Evolutionary conservation across 1,140 invertebrate species (phyloP), one percentile per base, ranked within the genome.

Genomic region (Drosophila murphyi): DNA sequence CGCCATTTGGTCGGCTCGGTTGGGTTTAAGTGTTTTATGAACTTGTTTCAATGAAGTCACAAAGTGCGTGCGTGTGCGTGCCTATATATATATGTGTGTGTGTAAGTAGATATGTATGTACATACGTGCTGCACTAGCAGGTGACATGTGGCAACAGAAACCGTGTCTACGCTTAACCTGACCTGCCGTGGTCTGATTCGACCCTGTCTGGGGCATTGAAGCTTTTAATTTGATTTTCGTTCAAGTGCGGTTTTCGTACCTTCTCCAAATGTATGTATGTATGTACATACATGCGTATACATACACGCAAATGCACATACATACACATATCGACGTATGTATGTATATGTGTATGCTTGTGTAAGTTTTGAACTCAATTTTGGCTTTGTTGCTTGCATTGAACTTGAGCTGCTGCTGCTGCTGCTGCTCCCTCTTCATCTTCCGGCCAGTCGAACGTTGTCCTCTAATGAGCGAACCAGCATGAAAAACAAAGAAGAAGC

Each of bases 221-320:
- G 83, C 85, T 88, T 88, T 88, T 88, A 88, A 88, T 88, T 88
- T 88, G 83, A 88, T 89, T 88, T 88, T 88, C 83, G 80, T 89
- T 88, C 83, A 89, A 88, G 83, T 88, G 83, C 82, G 85, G 83
- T 89, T 88, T 87, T 70, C 72, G 64, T 72, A 76, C 69, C 51
- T 50, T 37, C 20, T 34, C 48, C 51, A 28, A 12, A 12, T 59
- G n/a, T 43, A n/a, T 51, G 31, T 45, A n/a, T 31, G 28, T 48
- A 39, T 61, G 35, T 48, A 12, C 48, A 47, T 60, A 28, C 35
- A 45, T 69, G 35, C 57, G 35, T 57, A 50, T 5, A 37, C 35
- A 37, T 5, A 37, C 35, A 43, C n/a, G 4, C 39, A 41, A n/a
- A 10, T 10, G 4, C 5, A 41, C 8, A 43, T 5, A 37, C 35